A percentile compares a stretch with the other conserved stretches of the same genome.
Conservation (phyloP, 2,113 vertebrate genomes). For the Pungitius pungitius region DNA sequence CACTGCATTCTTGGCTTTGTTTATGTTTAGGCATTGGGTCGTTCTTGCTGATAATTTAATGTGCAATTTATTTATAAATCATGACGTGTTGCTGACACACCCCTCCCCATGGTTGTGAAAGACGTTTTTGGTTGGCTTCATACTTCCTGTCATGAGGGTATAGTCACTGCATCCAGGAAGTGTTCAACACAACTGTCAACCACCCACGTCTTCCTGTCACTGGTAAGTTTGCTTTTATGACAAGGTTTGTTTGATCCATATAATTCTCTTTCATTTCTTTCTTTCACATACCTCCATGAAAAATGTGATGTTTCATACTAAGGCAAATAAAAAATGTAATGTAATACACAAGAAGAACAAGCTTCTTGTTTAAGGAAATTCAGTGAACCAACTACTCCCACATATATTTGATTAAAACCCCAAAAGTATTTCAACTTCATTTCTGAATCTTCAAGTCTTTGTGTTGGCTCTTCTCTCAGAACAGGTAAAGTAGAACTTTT, state of each 20-base stretch:
- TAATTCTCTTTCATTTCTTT: neutral
- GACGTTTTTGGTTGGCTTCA: neutral
- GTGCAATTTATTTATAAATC: neutral
- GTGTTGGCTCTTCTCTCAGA: neutral
- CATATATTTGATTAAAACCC: neutral
- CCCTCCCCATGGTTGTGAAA: neutral
- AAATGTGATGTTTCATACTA: neutral
- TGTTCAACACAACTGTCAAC: neutral
- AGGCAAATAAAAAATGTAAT: neutral
- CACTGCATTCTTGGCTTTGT: too few species aligned
- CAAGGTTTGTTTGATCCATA: neutral
- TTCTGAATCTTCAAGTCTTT: neutral
- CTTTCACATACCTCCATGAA: neutral
- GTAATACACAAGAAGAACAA: neutral
- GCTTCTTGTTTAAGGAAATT: constrained; percentile 8
- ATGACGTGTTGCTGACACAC: neutral
- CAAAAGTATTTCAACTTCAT: neutral
- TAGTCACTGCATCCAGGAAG: neutral
- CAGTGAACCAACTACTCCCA: neutral
- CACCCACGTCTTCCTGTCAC: constrained; percentile 9
- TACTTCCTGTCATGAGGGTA: constrained; percentile 31
- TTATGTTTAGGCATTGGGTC: too few species aligned
- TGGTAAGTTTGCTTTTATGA: constrained; percentile 25
- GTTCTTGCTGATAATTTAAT: neutral
- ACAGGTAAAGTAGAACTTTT: neutral